Percentiles rank a stretch among this genome's conserved stretches.
These are phyloP conservation scores for Chromis chromis DNA, from an alignment of 2,797 vertebrate genomes.

Conservation along the genomic window DNA sequence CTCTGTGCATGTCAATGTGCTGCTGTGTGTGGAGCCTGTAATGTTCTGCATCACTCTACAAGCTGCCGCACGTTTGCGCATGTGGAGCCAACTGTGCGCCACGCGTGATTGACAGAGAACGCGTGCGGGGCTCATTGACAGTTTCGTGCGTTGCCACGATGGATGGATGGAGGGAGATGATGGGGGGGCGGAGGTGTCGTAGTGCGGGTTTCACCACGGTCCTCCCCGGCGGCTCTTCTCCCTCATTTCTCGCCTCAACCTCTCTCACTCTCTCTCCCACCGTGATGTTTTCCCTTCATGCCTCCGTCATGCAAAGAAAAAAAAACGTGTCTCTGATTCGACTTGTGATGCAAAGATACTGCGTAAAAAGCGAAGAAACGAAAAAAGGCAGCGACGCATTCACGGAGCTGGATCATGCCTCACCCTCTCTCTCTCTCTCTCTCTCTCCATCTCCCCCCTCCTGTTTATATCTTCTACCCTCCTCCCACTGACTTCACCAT, in stretches of 20 bases:
- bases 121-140: conserved; percentile 31
- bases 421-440: not conserved
- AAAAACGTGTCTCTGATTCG: conserved; percentile 50
- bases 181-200: conserved; percentile 34
- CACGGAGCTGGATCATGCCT: conserved; percentile 51
- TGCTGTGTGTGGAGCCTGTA: not conserved
- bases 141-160: conserved; percentile 14
- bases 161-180: not conserved
- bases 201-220: conserved; percentile 82
- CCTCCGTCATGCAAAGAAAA: conserved; percentile 76
- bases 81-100: conserved; percentile 18
- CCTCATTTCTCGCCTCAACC: conserved; percentile 4
- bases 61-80: conserved; percentile 1
- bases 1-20: not conserved
- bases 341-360: conserved; percentile 73
- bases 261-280: conserved; percentile 39
- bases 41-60: conserved; percentile 8
- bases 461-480: conserved; percentile 61
- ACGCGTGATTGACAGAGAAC: conserved; percentile 13
- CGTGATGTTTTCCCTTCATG: conserved; percentile 34
- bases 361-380: conserved; percentile 22
- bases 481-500: conserved; percentile 59
- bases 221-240: conserved; percentile 54
- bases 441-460: conserved; percentile 1
- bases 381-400: conserved; percentile 53